These are phyloP conservation scores for Cardiocondyla obscurior DNA, from an alignment of 1,140 invertebrate species.

Conservation along the genomic window DNA sequence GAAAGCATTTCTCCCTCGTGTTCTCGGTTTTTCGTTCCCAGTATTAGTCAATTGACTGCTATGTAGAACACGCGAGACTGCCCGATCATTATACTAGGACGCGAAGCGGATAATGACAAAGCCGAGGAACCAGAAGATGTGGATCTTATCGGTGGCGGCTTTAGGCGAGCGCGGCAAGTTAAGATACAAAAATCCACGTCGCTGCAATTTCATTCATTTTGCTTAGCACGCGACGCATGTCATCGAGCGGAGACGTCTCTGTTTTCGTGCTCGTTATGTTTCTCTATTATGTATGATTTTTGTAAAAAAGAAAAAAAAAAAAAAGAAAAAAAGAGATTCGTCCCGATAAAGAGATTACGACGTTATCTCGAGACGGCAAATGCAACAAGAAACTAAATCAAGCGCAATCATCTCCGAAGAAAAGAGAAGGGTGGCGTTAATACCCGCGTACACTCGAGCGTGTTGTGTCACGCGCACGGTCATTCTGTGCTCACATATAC, in stretches of 20 bases:
- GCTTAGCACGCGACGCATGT: slow-evolving; percentile 2
- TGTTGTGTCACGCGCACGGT: slow-evolving; percentile 18
- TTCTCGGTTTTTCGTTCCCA: slow-evolving; percentile 6
- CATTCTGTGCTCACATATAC: not conserved
- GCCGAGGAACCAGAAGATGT: slow-evolving; percentile 9
- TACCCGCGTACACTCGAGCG: not conserved
- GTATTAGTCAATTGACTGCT: slow-evolving; percentile 50
- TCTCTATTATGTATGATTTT: not conserved
- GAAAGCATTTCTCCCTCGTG: not conserved
- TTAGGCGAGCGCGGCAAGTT: not conserved
- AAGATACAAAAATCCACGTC: not conserved
- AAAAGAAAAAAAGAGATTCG: not conserved
- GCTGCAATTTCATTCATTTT: not conserved
- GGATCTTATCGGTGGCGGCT: slow-evolving; percentile 10
- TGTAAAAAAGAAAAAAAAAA: not conserved
- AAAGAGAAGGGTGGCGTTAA: slow-evolving; percentile 4
- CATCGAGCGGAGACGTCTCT: not conserved
- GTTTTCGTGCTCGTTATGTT: not conserved
- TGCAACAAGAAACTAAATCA: slow-evolving; percentile 5
- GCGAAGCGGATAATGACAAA: slow-evolving; percentile 36
- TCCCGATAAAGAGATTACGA: not conserved
- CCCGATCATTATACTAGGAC: slow-evolving; percentile 43
- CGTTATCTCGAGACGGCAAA: not conserved
- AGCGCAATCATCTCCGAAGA: slow-evolving; percentile 6
- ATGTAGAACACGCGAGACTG: slow-evolving; percentile 45